phyloP scores from a whole-genome alignment of 2,888 invertebrate genomes.

The Laothoe populi region DNA sequence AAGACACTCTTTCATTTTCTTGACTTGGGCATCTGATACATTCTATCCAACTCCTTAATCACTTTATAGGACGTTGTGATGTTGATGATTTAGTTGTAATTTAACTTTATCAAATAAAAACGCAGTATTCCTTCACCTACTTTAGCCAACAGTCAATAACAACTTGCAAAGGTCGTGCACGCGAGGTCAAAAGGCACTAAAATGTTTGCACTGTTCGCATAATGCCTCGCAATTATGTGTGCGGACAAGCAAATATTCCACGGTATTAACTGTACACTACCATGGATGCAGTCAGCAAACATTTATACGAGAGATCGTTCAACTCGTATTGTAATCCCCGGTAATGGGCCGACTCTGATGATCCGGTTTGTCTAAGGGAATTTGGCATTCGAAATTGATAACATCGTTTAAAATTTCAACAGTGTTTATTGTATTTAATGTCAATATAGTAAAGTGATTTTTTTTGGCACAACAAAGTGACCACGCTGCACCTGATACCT shows the following conservation, averaged over 20 bases:
- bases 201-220: not conserved
- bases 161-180: not conserved
- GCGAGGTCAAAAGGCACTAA: not conserved
- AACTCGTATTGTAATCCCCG: constrained; percentile 30
- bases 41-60: too few relatives aligned
- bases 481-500: too few relatives aligned
- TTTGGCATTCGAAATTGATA: constrained; percentile 9
- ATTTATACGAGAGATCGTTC: constrained; percentile 35
- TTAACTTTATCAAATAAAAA: not conserved
- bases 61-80: too few relatives aligned
- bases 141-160: not conserved
- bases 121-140: not conserved
- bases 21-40: too few relatives aligned
- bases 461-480: too few relatives aligned
- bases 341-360: constrained; percentile 29
- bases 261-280: constrained; percentile 41
- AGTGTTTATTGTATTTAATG: not conserved
- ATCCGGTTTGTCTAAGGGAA: constrained; percentile 22
- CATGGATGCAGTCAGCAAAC: constrained; percentile 40
- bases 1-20: too few relatives aligned
- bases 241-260: constrained; percentile 29
- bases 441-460: not conserved
- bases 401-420: constrained; percentile 4
- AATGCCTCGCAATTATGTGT: constrained; percentile 23
- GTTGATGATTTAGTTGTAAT: too few relatives aligned